Base-by-base conservation (phyloP, 2,797 vertebrate genomes). In the Helostoma temminkii region DNA sequence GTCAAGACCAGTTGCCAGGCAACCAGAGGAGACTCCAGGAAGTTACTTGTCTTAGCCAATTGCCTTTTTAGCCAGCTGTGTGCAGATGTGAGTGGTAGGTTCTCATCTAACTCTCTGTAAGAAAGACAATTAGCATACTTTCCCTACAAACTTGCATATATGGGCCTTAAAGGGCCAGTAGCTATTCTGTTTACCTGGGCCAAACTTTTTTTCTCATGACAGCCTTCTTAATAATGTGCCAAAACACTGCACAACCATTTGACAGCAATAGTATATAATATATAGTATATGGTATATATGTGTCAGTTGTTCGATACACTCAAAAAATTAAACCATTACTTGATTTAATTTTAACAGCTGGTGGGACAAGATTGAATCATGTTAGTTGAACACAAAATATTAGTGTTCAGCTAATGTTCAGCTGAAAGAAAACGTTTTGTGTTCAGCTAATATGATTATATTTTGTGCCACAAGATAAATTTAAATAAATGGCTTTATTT, bases 1-100 rank as follows among this genome's bases (percentile, higher is more conserved):
- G 22, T 19, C 41, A 45, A 18, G 24, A 47, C 11, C 39, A 56
- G 79, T 66, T 73, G 48, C 65, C 25, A 36, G 45, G 57, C 48
- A 69, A 69, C 64, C 25, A 45, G 12, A 5, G 10, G 16, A 54
- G 15, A 28, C 34, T 39, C 15, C 22, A 28, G 22, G 41, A 78
- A 55, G 67, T 56, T 46, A 25, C 43, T 14, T 22, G 19, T 52
- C 24, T 14, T 37, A 12, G 21, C 24, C 59, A 63, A 41, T 7
- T 39, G 16, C 50, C 9, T 32, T 34, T 68, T 55, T n/a, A 30
- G 53, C 6, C 1, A 1, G 21, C 34, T 54, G 34, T 4, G 2
- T 5, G 6, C 34, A 21, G 8, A 54, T 16, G 10, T 22, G 6
- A 32, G 60, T 24, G 22, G n/a, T 24, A 30, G 25, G 9, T 9